Evolutionary conservation across 2,113 vertebrate genomes (phyloP), one percentile per base, ranked within the genome.

Genomic region (Phasianus colchicus): DNA sequence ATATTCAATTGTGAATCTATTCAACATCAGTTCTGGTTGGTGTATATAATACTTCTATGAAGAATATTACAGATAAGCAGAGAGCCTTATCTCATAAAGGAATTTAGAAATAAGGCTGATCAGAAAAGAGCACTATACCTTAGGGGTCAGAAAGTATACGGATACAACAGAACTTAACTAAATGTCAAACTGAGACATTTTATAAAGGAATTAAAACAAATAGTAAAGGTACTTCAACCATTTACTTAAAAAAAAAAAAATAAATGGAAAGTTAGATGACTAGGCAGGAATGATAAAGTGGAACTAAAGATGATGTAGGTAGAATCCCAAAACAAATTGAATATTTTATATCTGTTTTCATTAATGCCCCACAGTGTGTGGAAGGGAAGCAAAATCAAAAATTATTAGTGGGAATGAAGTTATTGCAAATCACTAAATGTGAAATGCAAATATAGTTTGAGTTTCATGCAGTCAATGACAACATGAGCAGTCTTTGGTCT

Each of bases 181-280:
- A 92, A 92, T 76, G 70, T 92, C 74, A 91, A 52, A 21, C 6
- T 65, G 65, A 88, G 17, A 45, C 48, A 85, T 32, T 85, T 82
- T 57, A 55, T 72, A 70, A 65, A 71, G 72, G 10, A 84, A 84
- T 73, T 67, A 82, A 84, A 92, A 66, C 16, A 84, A 91, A 92
- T 32, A 69, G 10, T 64, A 92, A 73, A 79, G 11, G 20, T 57
- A 86, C 67, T 81, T 84, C 65, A 83, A 42, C 5, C 30, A 42
- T 84, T 81, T 89, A 38, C 38, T 93, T 71, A n/a, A 81, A 92
- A 80, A 50, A 57, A 84, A 64, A 48, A 11, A 48, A 18, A 45
- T 1, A 10, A n/a, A n/a, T 67, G 54, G 14, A 84, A 81, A 78
- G 32, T 45, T 30, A 3, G 32, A 14, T 57, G 61, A 72, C 10